Base-by-base conservation (phyloP, 1,140 invertebrate species). In the Parapsyche elsis region DNA sequence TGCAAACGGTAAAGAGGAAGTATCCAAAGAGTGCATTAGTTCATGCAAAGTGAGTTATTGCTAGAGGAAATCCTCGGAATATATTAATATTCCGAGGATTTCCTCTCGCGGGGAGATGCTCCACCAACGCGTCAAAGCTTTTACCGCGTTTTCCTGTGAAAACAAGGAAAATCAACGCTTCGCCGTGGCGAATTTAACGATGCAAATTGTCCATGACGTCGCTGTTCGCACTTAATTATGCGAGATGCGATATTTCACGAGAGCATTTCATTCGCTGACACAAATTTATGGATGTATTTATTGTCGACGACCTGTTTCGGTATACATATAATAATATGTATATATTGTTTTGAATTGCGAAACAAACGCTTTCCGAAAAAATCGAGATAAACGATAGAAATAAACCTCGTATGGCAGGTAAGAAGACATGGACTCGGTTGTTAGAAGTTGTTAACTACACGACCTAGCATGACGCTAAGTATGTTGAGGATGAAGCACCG, bases 371-470 rank as follows among this genome's bases (percentile, higher is more conserved):
- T 38, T 38, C 10, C 16, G 49, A 16, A 53, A 53, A 53, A 53
- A 12, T 53, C 49, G 49, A 12, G 49, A 53, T 14, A 53, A 53
- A 53, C 10, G 10, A 12, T 61, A 53, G 12, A 61, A 61, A 61
- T 61, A 61, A 61, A 61, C 7, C 10, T 67, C 64, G 21, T 67
- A 19, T 26, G 19, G 12, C 9, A 67, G 24, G 64, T 26, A 26
- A 26, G 64, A 67, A 24, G 24, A 26, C 64, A 23, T 24, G 10
- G 64, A 67, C 64, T 67, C 21, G 10, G 23, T 24, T 67, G 64
- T 67, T 67, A 23, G 9, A 67, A 67, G 64, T 67, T 67, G 64
- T 23, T 67, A 67, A 67, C 64, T 26, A 67, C 64, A 67, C 64
- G 24, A 67, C 64, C 64, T 67, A 67, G 23, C 64, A 30, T 30